A percentile compares a stretch with the other conserved stretches of the same genome.
Conservation (phyloP, 1,140 invertebrate genomes). For the Zaprionus gabonicus region DNA sequence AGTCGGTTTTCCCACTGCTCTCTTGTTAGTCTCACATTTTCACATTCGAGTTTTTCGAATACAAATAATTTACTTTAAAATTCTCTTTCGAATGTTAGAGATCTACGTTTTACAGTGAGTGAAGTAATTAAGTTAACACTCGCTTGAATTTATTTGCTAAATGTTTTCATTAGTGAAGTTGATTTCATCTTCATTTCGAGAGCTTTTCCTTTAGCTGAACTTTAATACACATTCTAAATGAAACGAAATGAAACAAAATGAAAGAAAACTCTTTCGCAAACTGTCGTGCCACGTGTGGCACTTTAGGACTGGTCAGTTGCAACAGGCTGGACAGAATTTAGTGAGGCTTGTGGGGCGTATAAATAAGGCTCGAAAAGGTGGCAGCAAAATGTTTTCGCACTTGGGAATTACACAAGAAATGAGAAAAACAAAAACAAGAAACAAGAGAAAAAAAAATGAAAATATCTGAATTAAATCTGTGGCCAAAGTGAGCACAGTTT, state of each 20-base stretch:
- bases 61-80: background rate
- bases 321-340: background rate
- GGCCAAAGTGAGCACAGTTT: slow-evolving; percentile 4
- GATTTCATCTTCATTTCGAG: no score
- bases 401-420: slow-evolving; percentile 16
- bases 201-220: no score
- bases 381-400: slow-evolving; percentile 23
- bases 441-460: slow-evolving; percentile 8
- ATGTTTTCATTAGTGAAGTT: no score
- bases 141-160: no score
- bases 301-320: slow-evolving; percentile 7
- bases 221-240: no score
- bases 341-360: background rate
- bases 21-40: background rate
- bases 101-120: background rate
- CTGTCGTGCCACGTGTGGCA: background rate
- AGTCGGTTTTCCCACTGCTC: background rate
- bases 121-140: no score
- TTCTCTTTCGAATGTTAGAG: background rate
- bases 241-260: no score
- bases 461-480: slow-evolving; percentile 37
- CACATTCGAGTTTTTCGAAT: background rate
- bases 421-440: background rate
- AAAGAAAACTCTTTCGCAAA: background rate
- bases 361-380: slow-evolving; percentile 15